phyloP scores from a whole-genome alignment of 2,113 vertebrate species.

The Gila orcuttii region DNA sequence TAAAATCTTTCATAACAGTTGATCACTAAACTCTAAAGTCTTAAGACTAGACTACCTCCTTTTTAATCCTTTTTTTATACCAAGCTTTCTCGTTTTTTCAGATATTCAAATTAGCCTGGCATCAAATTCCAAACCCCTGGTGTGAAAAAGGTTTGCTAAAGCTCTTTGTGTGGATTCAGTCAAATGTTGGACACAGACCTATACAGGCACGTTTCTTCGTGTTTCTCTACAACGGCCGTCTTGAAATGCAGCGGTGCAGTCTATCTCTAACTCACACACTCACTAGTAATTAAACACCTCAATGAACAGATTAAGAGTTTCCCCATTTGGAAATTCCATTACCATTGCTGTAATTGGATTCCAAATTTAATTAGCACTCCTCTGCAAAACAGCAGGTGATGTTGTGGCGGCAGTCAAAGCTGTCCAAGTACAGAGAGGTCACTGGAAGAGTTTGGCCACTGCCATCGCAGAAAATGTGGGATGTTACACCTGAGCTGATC shows the following conservation, averaged over 20 bases:
- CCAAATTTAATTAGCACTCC: constrained; percentile 79
- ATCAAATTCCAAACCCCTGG: constrained; percentile 36
- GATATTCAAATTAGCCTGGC: constrained; percentile 41
- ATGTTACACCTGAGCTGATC: neutral
- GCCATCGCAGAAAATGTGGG: neutral
- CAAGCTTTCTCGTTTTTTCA: constrained; percentile 16
- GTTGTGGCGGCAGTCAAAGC: constrained; percentile 58
- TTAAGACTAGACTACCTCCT: neutral
- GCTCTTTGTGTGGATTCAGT: constrained; percentile 46
- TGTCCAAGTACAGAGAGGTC: constrained; percentile 59
- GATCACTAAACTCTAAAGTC: neutral
- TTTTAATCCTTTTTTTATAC: constrained; percentile 15
- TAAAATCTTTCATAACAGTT: constrained; percentile 27
- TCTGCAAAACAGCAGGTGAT: constrained; percentile 75
- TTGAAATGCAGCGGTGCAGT: constrained; percentile 65
- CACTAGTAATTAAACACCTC: constrained; percentile 82
- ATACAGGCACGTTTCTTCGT: constrained; percentile 20
- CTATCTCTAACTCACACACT: constrained; percentile 75
- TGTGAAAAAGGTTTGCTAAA: constrained; percentile 39
- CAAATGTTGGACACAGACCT: constrained; percentile 45
- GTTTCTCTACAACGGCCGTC: constrained; percentile 34
- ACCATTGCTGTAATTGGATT: constrained; percentile 81
- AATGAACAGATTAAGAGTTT: constrained; percentile 82
- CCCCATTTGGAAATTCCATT: constrained; percentile 83
- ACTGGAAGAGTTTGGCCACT: constrained; percentile 2